Conservation (phyloP, 2,113 vertebrate species). For the Eulemur macaco region DNA sequence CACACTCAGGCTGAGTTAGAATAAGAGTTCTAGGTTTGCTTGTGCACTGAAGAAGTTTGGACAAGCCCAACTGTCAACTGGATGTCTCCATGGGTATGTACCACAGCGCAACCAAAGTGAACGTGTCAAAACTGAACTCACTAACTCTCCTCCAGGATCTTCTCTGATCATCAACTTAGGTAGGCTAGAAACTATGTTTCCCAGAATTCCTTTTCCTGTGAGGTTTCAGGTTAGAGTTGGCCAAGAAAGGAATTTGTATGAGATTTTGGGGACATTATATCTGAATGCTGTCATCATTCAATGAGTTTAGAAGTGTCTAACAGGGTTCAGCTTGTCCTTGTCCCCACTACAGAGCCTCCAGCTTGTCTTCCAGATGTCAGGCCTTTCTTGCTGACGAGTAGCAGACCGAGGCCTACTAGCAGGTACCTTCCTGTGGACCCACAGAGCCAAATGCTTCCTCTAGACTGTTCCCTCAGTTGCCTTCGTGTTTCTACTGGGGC, state of each 20-base stretch:
- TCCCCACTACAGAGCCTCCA: not conserved
- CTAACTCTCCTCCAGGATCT: not conserved
- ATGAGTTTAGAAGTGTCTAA: not conserved
- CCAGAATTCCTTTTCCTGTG: not conserved
- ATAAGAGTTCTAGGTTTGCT: not conserved
- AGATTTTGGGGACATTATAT: not conserved
- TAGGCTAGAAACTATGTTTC: not conserved
- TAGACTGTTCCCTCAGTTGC: not conserved
- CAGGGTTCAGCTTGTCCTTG: not conserved
- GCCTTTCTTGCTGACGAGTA: not conserved
- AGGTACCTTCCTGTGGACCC: not conserved
- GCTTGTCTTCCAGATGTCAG: not conserved
- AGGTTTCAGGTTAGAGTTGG: not conserved
- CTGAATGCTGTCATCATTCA: not conserved
- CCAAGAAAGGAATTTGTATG: not conserved
- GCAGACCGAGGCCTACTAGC: not conserved
- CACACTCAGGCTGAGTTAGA: not conserved
- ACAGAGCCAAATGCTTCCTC: not conserved
- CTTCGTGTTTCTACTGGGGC: not conserved
- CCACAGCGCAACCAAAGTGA: not conserved
- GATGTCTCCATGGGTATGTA: not conserved
- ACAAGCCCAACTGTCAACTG: not conserved
- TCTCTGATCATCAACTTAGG: not conserved
- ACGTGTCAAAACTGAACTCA: not conserved
- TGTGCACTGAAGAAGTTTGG: not conserved